Conservation (phyloP, 2,113 vertebrate species). For the Ceuthmochares aereus region DNA sequence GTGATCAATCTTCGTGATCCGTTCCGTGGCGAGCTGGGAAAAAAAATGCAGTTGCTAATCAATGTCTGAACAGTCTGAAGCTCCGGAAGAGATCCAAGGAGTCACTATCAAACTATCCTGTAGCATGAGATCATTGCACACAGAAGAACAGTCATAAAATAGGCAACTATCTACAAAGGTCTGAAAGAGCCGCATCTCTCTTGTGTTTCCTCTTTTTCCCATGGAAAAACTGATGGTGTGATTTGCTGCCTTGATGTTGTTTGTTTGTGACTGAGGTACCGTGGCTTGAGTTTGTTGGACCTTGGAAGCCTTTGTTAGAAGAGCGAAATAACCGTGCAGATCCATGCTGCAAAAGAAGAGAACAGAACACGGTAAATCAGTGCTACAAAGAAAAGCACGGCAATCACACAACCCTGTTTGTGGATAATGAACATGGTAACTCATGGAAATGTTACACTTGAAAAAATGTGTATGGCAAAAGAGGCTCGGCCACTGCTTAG, state of each 20-base stretch:
- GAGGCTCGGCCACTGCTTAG: neutral
- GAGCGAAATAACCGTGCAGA: constrained; percentile 84
- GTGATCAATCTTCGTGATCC: constrained; percentile 83
- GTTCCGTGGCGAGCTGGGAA: constrained; percentile 84
- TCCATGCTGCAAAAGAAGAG: constrained; percentile 73
- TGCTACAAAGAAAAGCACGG: rapidly evolving
- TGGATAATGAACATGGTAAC: rapidly evolving
- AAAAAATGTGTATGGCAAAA: neutral
- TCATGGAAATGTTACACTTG: neutral
- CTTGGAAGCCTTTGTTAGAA: constrained; percentile 88
- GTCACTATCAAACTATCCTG: constrained; percentile 77
- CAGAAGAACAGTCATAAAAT: constrained; percentile 75
- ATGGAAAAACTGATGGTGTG: constrained; percentile 88
- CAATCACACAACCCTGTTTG: neutral
- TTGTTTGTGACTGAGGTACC: constrained; percentile 84
- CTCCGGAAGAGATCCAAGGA: constrained; percentile 75
- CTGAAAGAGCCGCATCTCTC: constrained; percentile 87
- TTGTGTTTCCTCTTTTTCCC: constrained; percentile 97
- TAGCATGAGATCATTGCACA: constrained; percentile 78
- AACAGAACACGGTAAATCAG: rapidly evolving
- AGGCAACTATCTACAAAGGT: constrained; percentile 93
- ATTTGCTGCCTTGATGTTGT: constrained; percentile 87
- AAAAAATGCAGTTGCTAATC: constrained; percentile 81
- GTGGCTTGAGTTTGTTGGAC: constrained; percentile 85
- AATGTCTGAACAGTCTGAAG: constrained; percentile 79